These are phyloP conservation scores for Stenchaetothrips biformis DNA, from an alignment of 2,888 invertebrate genomes.

Conservation along the genomic window DNA sequence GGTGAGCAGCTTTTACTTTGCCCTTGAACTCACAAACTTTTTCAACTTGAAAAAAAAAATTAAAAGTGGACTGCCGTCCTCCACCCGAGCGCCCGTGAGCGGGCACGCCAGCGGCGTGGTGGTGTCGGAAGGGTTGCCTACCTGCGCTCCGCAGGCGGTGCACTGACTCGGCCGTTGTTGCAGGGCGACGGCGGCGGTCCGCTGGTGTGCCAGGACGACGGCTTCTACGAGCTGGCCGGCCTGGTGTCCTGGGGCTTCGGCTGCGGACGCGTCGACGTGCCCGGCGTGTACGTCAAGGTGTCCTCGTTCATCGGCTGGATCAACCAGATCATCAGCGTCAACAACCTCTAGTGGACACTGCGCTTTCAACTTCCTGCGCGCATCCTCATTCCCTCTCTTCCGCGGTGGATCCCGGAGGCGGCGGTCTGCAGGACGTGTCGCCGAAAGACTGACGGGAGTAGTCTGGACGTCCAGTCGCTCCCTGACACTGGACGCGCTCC, in stretches of 20 bases:
- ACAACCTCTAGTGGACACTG: constrained; percentile 59
- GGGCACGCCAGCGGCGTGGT: too few relatives aligned
- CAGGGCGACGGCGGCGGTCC: constrained; percentile 94
- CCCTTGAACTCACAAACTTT: background rate
- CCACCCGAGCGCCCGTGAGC: too few relatives aligned
- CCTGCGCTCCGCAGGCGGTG: too few relatives aligned
- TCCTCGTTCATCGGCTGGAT: constrained; percentile 96
- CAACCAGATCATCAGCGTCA: constrained; percentile 93
- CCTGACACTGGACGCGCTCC: too few relatives aligned
- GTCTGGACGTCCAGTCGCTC: too few relatives aligned
- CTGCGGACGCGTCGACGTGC: constrained; percentile 87
- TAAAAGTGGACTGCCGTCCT: too few relatives aligned
- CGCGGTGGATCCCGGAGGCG: background rate
- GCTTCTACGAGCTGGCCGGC: constrained; percentile 87
- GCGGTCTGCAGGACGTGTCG: background rate
- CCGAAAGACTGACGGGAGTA: background rate
- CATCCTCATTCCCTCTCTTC: background rate
- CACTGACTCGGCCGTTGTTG: constrained; percentile 34
- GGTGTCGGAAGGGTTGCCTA: too few relatives aligned
- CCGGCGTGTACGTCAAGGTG: constrained; percentile 95
- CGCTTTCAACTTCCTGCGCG: background rate
- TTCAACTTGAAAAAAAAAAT: too few relatives aligned
- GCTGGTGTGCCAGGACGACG: constrained; percentile 85
- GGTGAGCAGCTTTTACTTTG: constrained; percentile 48
- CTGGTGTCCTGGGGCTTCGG: constrained; percentile 94